Conservation (phyloP, 2,113 vertebrate genomes). For the Pterocles burchelli region DNA sequence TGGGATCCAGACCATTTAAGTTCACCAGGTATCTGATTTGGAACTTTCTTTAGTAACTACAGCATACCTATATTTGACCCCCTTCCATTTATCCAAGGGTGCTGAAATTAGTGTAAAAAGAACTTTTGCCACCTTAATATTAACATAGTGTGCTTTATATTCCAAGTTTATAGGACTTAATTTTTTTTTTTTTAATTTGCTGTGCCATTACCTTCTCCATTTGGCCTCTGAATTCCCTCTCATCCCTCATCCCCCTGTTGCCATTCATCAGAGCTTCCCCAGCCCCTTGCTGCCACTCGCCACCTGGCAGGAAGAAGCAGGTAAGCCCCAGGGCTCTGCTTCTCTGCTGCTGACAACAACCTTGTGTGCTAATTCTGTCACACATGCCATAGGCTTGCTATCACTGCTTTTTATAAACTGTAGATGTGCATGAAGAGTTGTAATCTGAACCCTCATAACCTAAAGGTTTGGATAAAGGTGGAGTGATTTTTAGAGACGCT, state of each 20-base stretch:
- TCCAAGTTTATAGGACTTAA: background rate
- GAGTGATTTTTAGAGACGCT: background rate
- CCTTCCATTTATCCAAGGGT: background rate
- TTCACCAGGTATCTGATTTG: background rate
- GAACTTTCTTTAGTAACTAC: background rate
- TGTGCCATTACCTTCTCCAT: background rate
- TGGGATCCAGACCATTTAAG: background rate
- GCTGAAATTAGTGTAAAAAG: background rate
- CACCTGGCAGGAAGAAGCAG: background rate
- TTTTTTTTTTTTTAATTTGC: background rate
- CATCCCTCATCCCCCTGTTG: background rate
- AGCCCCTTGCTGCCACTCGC: background rate
- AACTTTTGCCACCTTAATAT: background rate
- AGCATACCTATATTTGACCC: background rate
- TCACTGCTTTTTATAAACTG: conserved; percentile 30
- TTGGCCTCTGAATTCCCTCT: background rate
- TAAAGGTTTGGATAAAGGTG: background rate
- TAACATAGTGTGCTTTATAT: background rate
- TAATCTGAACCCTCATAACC: background rate
- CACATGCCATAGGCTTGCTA: background rate
- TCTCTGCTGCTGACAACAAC: background rate
- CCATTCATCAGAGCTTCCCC: background rate
- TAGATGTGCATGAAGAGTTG: background rate
- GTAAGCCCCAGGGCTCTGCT: background rate
- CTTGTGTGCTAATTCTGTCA: background rate